Evolutionary conservation across 23 tunicate species (phyloP).

Genomic region (Corella eumyota): DNA sequence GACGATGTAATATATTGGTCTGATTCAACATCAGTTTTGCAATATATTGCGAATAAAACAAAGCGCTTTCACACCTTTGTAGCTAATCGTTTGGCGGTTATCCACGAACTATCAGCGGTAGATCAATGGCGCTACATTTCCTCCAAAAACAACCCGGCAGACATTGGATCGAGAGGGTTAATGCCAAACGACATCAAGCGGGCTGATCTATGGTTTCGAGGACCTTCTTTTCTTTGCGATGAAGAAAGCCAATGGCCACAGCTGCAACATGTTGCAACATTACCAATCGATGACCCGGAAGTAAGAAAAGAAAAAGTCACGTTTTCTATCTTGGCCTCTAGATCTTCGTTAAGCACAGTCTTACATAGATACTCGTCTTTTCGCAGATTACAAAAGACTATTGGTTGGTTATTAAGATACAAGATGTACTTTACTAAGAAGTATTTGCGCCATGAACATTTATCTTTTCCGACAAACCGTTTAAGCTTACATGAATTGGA

Average conservation of each 20-base stretch:
- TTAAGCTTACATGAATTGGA: constrained; percentile 12
- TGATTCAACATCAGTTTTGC: constrained; percentile 27
- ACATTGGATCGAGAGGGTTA: constrained; percentile 15
- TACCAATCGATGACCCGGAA: constrained; percentile 4
- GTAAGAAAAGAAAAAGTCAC: no score
- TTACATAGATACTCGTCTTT: no score
- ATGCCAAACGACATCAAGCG: constrained; percentile 1
- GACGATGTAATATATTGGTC: constrained; percentile 10
- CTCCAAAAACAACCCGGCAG: constrained; percentile 16
- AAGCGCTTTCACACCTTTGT: constrained; percentile 29
- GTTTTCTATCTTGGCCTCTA: no score
- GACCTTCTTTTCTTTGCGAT: constrained; percentile 18
- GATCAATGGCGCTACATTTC: constrained; percentile 21
- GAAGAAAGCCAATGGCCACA: constrained; percentile 10
- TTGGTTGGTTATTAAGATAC: no score
- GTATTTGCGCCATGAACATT: no score
- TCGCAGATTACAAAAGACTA: no score
- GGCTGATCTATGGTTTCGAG: constrained; percentile 16
- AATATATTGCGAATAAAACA: constrained; percentile 8
- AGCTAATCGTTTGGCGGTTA: constrained; percentile 24
- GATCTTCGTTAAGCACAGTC: no score
- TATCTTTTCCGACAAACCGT: no score
- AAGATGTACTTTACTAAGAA: no score
- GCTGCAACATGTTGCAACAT: neutral
- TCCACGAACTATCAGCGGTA: neutral